Base-by-base conservation (phyloP, 35 echinoderm and acorn worm species). In the Lytechinus variegatus region DNA sequence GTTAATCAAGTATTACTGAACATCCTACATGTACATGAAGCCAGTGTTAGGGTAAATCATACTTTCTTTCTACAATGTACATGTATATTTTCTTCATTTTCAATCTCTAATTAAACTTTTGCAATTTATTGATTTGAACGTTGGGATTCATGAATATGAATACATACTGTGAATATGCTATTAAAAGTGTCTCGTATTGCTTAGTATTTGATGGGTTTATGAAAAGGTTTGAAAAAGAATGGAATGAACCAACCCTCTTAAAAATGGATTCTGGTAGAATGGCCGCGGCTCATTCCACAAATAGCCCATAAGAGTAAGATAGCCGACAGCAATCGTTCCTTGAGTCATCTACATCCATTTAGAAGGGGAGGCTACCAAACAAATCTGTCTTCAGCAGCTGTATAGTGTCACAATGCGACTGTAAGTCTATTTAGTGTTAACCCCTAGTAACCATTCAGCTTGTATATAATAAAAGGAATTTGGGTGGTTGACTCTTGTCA, bases 331-430 rank as follows among this genome's bases (percentile, higher is more conserved):
- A 54, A 52, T 3, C 88, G 21, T 90, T 21, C 88, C 27, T 90
- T 52, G 88, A 90, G 28, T 90, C 88, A 90, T 89, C 87, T 89
- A 89, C 14, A 72, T 33, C 88, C 88, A 90, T 90, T 90, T 90
- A 90, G 88, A 52, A 24, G 66, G 66, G 88, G 52, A 90, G 88
- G 29, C 88, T 90, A 52, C 88, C 88, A 13, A 27, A 54, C 88
- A 54, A 90, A 90, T 12, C 52, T 54, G 88, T 90, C 29, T 90
- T 54, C 1, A 12, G 88, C 88, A 90, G 88, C 88, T 90, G 88
- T 90, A 27, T 90, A 4, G 88, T 8, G n/a, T n/a, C n/a, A n/a
- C n/a, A n/a, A n/a, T n/a, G n/a, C n/a, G n/a, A n/a, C n/a, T n/a
- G n/a, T n/a, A n/a, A n/a, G n/a, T n/a, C n/a, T n/a, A n/a, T n/a